Conservation (phyloP, 2,888 invertebrate species). For the Stenichneumon culpator region DNA sequence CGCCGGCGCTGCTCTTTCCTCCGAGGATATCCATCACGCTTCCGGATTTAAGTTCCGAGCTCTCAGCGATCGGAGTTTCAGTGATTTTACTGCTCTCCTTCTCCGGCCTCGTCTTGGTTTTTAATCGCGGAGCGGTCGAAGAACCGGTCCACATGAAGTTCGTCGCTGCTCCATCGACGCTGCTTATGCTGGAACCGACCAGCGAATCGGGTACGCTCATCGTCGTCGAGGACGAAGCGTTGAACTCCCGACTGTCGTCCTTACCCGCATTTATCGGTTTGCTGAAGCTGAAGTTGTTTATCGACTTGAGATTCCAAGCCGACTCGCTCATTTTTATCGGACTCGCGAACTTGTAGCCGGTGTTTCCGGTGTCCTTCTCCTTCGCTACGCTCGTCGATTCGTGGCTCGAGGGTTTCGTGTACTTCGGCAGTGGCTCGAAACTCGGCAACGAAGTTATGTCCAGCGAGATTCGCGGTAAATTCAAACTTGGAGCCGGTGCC, state of each 20-base stretch:
- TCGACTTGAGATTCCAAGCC: slow-evolving; percentile 84
- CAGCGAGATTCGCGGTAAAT: slow-evolving; percentile 86
- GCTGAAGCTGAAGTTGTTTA: slow-evolving; percentile 87
- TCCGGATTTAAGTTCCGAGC: slow-evolving; percentile 82
- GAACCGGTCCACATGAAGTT: slow-evolving; percentile 82
- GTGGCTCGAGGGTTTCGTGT: slow-evolving; percentile 69
- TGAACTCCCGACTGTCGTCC: slow-evolving; percentile 60
- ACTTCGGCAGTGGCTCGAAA: slow-evolving; percentile 85
- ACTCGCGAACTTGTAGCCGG: slow-evolving; percentile 82
- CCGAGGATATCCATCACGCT: slow-evolving; percentile 85
- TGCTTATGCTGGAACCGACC: background rate
- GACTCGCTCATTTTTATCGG: slow-evolving; percentile 85
- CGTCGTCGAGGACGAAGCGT: slow-evolving; percentile 38
- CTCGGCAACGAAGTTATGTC: slow-evolving; percentile 87
- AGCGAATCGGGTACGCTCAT: slow-evolving; percentile 30
- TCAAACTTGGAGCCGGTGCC: slow-evolving; percentile 85
- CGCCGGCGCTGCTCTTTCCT: slow-evolving; percentile 68
- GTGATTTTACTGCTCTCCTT: background rate
- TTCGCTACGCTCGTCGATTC: slow-evolving; percentile 54
- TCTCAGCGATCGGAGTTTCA: slow-evolving; percentile 40
- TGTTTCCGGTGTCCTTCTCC: slow-evolving; percentile 32
- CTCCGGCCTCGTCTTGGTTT: slow-evolving; percentile 74
- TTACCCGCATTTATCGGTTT: slow-evolving; percentile 84
- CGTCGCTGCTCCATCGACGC: slow-evolving; percentile 66
- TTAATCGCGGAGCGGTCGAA: slow-evolving; percentile 79